Evolutionary conservation across 2,113 vertebrate genomes (phyloP).

Genomic region (Periophthalmodon schlosseri): DNA sequence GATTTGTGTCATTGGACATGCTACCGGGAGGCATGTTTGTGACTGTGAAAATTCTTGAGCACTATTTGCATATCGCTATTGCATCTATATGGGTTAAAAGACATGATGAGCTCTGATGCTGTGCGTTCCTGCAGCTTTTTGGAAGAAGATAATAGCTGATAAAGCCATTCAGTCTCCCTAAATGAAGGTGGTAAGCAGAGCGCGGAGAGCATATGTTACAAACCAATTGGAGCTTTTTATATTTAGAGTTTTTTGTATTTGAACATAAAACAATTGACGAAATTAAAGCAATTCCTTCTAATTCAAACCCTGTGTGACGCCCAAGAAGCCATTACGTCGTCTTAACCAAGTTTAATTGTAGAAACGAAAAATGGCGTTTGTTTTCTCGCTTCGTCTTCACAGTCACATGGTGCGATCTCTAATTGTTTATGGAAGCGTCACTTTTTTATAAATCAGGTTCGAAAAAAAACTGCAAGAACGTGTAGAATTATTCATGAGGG

Average conservation of each 20-base stretch:
- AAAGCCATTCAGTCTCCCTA: conserved; percentile 72
- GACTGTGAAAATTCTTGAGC: conserved; percentile 62
- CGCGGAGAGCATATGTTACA: conserved; percentile 70
- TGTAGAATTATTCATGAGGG: conserved; percentile 72
- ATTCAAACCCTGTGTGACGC: conserved; percentile 35
- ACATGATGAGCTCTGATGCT: conserved; percentile 68
- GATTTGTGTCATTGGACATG: conserved; percentile 83
- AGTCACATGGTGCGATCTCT: conserved; percentile 47
- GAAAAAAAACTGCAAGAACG: conserved; percentile 35
- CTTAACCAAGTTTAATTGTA: conserved; percentile 12
- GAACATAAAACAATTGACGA: conserved; percentile 67
- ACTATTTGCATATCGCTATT: conserved; percentile 79
- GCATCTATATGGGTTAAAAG: conserved; percentile 70
- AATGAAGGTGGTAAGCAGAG: conserved; percentile 71
- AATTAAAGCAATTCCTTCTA: conserved; percentile 57
- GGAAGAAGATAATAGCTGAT: conserved; percentile 70
- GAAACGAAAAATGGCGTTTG: conserved; percentile 30
- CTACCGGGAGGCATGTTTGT: conserved; percentile 75
- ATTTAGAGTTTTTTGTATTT: conserved; percentile 41
- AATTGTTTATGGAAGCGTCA: conserved; percentile 43
- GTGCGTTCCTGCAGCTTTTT: conserved; percentile 72
- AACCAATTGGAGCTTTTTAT: conserved; percentile 63
- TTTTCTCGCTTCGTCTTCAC: conserved; percentile 28
- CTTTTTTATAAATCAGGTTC: conserved; percentile 43
- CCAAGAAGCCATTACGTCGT: conserved; percentile 24